phyloP scores from a whole-genome alignment of 2,888 invertebrate genomes.

The Ichneumoninae sp. region DNA sequence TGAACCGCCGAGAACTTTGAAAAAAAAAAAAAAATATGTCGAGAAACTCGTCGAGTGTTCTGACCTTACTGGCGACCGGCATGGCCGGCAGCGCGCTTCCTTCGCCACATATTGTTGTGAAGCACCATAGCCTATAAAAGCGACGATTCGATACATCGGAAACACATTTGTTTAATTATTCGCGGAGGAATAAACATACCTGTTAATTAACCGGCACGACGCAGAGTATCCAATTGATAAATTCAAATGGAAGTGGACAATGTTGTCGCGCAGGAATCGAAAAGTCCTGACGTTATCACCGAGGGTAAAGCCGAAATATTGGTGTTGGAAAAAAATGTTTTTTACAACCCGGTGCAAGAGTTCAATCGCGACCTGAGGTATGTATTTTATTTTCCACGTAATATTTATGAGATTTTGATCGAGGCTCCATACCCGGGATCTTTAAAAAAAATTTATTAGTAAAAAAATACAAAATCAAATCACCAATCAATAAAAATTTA shows the following conservation, averaged over 20 bases:
- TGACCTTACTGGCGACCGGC: background rate
- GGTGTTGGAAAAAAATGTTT: conserved; percentile 91
- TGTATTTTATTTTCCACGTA: conserved; percentile 23
- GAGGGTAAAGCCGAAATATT: conserved; percentile 93
- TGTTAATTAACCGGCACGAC: background rate
- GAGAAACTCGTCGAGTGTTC: background rate
- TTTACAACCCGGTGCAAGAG: conserved; percentile 99
- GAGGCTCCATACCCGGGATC: background rate
- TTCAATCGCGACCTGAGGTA: conserved; percentile 97
- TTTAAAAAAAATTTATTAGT: background rate
- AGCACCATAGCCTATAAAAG: conserved; percentile 5
- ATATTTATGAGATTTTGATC: conserved; percentile 65
- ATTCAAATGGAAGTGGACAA: conserved; percentile 42
- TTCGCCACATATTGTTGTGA: background rate
- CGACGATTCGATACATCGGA: background rate
- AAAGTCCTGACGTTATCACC: conserved; percentile 84
- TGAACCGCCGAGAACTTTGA: conserved; percentile 33
- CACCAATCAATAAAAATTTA: conserved; percentile 37
- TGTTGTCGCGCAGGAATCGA: background rate
- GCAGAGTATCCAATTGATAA: background rate
- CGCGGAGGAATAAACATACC: background rate
- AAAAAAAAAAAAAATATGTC: background rate
- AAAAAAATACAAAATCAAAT: conserved; percentile 1
- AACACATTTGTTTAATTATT: background rate
- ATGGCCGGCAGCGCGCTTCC: background rate